Evolutionary conservation across 2,113 vertebrate species (phyloP).

Genomic region (Sciurus niger): DNA sequence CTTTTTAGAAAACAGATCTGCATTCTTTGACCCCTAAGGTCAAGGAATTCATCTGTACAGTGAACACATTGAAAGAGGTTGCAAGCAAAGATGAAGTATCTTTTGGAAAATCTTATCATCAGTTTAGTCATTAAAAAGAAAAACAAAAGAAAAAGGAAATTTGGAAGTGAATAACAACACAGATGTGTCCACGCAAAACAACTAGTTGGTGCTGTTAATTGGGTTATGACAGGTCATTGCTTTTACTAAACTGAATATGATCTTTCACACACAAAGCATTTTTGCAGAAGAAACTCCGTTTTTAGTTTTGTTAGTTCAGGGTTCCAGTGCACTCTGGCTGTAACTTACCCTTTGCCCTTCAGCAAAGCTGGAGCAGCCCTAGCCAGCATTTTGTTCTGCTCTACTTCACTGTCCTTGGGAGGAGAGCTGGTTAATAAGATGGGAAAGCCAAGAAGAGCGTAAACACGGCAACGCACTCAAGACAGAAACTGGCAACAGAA

Average conservation of each 20-base stretch:
- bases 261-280: conserved; percentile 64
- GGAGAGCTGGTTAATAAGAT: conserved; percentile 93
- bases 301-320: conserved; percentile 88
- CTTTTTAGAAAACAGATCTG: conserved; percentile 46
- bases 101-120: conserved; percentile 65
- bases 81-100: conserved; percentile 72
- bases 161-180: conserved; percentile 34
- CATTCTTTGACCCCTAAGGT: conserved; percentile 43
- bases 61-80: not conserved
- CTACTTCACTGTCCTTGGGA: conserved; percentile 93
- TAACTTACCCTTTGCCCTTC: conserved; percentile 98
- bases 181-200: conserved; percentile 45
- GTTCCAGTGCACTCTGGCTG: conserved; percentile 83
- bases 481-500: conserved; percentile 76
- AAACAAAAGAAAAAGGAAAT: conserved; percentile 8
- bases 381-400: conserved; percentile 94
- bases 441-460: conserved; percentile 90
- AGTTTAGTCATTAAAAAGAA: not conserved
- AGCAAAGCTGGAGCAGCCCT: conserved; percentile 95
- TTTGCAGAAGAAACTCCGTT: conserved; percentile 57
- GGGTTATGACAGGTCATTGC: conserved; percentile 69
- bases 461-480: conserved; percentile 83
- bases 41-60: conserved; percentile 28
- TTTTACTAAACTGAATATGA: conserved; percentile 60
- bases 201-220: conserved; percentile 80